Conservation (phyloP, 2,888 invertebrate species). For the Masnerella sp. region DNA sequence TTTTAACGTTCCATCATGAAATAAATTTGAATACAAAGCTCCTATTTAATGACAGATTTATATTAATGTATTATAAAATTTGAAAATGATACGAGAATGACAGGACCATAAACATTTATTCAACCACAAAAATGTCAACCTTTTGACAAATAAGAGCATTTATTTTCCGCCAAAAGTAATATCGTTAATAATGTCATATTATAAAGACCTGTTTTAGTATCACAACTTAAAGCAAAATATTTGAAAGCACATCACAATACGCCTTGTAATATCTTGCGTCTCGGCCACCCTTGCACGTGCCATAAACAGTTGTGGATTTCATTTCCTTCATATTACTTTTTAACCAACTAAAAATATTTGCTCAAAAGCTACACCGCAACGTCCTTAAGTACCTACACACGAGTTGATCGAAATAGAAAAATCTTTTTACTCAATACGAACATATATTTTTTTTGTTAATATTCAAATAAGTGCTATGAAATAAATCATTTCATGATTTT, state of each 20-base stretch:
- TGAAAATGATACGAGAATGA: slow-evolving; percentile 54
- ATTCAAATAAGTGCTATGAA: no score
- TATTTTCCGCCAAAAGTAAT: slow-evolving; percentile 54
- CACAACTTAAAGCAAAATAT: slow-evolving; percentile 57
- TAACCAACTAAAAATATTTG: slow-evolving; percentile 57
- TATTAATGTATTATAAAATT: slow-evolving; percentile 58
- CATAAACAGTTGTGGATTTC: slow-evolving; percentile 58
- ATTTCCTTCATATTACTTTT: slow-evolving; percentile 57
- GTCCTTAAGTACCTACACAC: slow-evolving; percentile 2
- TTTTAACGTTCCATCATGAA: slow-evolving; percentile 48
- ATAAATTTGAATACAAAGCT: slow-evolving; percentile 52
- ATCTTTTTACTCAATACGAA: background rate
- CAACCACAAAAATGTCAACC: slow-evolving; percentile 54
- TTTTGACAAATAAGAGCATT: slow-evolving; percentile 57
- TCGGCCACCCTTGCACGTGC: slow-evolving; percentile 74
- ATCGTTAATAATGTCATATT: slow-evolving; percentile 56
- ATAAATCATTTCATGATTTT: no score
- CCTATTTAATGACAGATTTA: slow-evolving; percentile 56
- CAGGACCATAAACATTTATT: slow-evolving; percentile 51
- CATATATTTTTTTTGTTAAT: no score
- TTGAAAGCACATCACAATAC: slow-evolving; percentile 51
- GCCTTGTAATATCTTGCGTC: slow-evolving; percentile 75
- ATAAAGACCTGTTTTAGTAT: slow-evolving; percentile 55
- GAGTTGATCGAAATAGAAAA: slow-evolving; percentile 15
- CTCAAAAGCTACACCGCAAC: slow-evolving; percentile 22